Conservation (phyloP, 2,797 vertebrate species). For the Sebastes taczanowskii region DNA sequence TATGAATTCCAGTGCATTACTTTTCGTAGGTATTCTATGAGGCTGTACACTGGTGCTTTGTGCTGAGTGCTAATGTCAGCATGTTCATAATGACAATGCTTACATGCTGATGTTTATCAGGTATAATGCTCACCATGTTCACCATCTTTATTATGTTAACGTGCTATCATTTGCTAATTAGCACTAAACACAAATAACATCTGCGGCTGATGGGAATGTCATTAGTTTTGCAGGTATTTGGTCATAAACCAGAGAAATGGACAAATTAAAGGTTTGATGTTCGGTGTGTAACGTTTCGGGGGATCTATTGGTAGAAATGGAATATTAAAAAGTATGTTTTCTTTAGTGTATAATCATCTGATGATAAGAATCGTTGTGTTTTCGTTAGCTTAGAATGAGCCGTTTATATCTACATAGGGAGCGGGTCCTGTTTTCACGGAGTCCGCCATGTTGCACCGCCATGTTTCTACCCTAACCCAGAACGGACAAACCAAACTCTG, state of each 20-base stretch:
- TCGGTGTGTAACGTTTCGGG: too few species aligned
- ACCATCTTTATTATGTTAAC: neutral
- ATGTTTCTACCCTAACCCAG: too few species aligned
- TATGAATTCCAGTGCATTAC: too few species aligned
- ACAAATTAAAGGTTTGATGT: neutral
- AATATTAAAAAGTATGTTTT: too few species aligned
- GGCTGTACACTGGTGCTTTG: neutral
- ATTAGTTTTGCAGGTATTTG: neutral
- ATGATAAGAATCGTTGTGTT: too few species aligned
- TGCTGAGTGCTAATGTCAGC: neutral
- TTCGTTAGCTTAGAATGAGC: too few species aligned
- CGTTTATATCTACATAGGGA: too few species aligned
- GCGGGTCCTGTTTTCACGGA: too few species aligned
- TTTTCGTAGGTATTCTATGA: neutral
- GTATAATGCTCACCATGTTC: neutral
- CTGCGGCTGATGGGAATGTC: neutral
- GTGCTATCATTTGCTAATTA: neutral
- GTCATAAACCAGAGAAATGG: neutral
- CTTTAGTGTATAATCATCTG: too few species aligned
- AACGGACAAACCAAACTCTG: too few species aligned
- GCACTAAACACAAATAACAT: neutral
- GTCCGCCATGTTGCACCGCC: too few species aligned
- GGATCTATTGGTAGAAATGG: too few species aligned
- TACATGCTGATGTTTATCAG: neutral
- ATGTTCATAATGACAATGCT: neutral